A percentile compares a stretch with the other conserved stretches of the same genome.
These are phyloP conservation scores for Aptenodytes forsteri DNA, from an alignment of 2,113 vertebrate genomes.

Conservation along the genomic window DNA sequence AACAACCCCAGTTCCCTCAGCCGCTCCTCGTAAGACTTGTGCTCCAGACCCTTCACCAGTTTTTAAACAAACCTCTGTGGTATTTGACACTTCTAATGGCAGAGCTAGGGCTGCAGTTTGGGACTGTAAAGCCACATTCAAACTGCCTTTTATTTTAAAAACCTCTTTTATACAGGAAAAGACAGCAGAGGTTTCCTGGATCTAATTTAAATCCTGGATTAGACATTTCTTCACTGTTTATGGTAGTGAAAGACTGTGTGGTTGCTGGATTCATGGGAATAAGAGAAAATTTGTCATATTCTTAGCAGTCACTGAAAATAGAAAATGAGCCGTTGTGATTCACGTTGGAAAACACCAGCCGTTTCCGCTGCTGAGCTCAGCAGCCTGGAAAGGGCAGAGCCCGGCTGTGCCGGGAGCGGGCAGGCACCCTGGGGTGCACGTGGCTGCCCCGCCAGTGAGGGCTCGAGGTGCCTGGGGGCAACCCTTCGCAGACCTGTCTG, in stretches of 20 bases:
- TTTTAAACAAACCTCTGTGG: neutral
- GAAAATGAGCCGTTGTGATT: neutral
- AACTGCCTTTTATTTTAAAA: neutral
- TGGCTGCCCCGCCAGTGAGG: fast-evolving
- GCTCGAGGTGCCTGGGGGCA: neutral
- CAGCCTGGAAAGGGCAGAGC: neutral
- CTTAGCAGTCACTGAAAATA: conserved; percentile 26
- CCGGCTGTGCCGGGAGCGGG: fast-evolving
- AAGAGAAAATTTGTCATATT: neutral
- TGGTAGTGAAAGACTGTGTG: neutral
- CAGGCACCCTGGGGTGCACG: fast-evolving
- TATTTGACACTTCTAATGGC: neutral
- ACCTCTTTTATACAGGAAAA: neutral
- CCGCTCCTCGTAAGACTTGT: too few species aligned
- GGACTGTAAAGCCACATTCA: neutral
- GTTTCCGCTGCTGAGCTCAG: neutral
- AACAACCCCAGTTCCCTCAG: too few species aligned
- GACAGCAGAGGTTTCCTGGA: neutral
- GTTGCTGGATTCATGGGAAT: neutral
- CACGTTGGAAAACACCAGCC: neutral
- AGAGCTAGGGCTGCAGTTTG: neutral
- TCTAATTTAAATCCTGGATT: neutral
- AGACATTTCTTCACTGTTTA: neutral
- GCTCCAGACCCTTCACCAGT: too few species aligned
- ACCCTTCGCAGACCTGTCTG: neutral